A percentile compares a stretch with the other conserved stretches of the same genome.
phyloP scores from a whole-genome alignment of 2,797 vertebrate genomes.

The Hippopotamyrus pictus region DNA sequence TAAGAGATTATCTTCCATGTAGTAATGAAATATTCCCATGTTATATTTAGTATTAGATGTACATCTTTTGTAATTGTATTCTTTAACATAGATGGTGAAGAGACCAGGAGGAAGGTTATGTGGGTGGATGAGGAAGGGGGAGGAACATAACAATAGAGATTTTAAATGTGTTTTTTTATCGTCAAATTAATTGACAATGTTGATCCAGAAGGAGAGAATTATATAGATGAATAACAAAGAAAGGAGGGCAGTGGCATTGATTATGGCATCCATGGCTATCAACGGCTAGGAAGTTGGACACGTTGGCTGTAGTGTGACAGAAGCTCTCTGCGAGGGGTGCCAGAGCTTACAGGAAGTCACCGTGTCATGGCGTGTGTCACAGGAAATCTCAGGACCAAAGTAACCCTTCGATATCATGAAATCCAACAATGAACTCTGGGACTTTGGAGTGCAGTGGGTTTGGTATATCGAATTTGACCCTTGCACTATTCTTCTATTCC shows the following conservation, averaged over 20 bases:
- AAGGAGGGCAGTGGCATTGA: slow-evolving; percentile 26
- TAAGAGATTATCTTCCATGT: neutral
- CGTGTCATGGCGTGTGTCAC: neutral
- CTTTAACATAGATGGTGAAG: neutral
- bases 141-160: neutral
- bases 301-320: neutral
- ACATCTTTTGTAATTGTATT: neutral
- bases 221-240: slow-evolving; percentile 2
- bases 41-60: neutral
- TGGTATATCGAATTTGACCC: neutral
- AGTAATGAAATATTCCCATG: neutral
- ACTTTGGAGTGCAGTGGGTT: neutral
- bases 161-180: neutral
- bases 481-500: neutral
- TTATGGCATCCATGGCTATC: neutral
- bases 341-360: neutral
- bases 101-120: neutral
- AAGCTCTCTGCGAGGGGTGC: neutral
- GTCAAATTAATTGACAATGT: neutral
- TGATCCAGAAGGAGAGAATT: neutral
- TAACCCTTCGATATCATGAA: neutral
- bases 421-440: neutral
- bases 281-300: neutral
- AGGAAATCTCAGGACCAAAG: neutral
- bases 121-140: neutral